These are phyloP conservation scores for Pogonocichla stellata DNA, from an alignment of 2,113 vertebrate genomes.

Conservation along the genomic window DNA sequence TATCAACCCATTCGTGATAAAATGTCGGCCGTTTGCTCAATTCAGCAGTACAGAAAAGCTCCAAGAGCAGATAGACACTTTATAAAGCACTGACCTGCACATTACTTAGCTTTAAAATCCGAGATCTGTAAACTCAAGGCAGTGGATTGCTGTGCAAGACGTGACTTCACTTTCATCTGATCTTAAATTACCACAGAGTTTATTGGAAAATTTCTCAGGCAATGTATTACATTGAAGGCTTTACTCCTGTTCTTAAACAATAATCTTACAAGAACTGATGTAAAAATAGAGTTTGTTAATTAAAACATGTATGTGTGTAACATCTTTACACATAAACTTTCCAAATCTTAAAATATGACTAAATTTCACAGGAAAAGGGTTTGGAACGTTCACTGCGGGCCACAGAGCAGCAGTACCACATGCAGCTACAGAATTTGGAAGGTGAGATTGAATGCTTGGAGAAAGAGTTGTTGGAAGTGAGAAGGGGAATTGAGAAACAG, in stretches of 20 bases:
- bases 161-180: background rate
- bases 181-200: background rate
- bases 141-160: background rate
- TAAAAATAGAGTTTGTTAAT: background rate
- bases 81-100: background rate
- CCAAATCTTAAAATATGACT: background rate
- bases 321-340: background rate
- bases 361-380: conserved; percentile 84
- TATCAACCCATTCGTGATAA: background rate
- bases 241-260: background rate
- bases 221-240: background rate
- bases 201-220: background rate
- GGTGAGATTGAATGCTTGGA: conserved; percentile 85
- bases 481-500: conserved; percentile 84
- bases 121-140: background rate
- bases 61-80: background rate
- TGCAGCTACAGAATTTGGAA: conserved; percentile 85
- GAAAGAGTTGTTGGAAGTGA: conserved; percentile 85
- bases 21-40: background rate
- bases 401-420: conserved; percentile 86
- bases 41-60: background rate
- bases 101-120: background rate
- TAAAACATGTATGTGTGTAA: background rate
- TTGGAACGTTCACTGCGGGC: conserved; percentile 85
- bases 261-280: background rate